Evolutionary conservation across 2,888 invertebrate genomes (phyloP), one percentile per base, ranked within the genome.

Genomic region (Megalurothrips usitatus): DNA sequence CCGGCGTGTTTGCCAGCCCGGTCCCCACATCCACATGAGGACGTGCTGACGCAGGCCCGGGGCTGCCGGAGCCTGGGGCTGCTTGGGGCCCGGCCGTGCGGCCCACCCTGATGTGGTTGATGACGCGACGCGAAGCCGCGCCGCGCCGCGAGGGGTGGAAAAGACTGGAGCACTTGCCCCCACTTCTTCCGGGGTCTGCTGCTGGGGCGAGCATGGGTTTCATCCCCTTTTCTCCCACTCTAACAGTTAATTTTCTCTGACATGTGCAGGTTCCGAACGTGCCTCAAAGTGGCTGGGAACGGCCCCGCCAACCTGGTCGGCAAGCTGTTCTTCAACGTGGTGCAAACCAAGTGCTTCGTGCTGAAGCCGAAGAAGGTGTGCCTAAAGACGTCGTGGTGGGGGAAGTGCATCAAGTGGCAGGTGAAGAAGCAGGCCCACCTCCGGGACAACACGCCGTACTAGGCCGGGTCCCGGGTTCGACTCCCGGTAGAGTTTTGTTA

Each of bases 331-430:
- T 98, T 98, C 91, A 96, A 98, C 88, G 91, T 97, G 79, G 93
- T 98, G n/a, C 96, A 96, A 86, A 95, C 96, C 0, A 94, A 96
- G 86, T 98, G 98, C 86, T 98, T 98, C 88, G 91, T 94, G 0
- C 88, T 98, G 78, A 94, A 94, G 85, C 91, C 92, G 1, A 93
- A 94, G 83, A 92, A 92, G 84, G 89, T 92, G 47, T 98, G 98
- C 88, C 89, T 90, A 11, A 90, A 92, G 84, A 89, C 93, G 10
- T 92, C 93, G 0, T 94, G 95, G 93, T 93, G 93, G 92, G 96
- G 96, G 0, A 92, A 92, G 84, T 97, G 97, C 85, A 84, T 96
- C 63, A 91, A 92, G 83, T 89, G 91, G 83, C 91, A 90, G 9
- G 89, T 90, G 84, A 90, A 90, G 83, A 94, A 94, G 85, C 92